A percentile compares a stretch with the other conserved stretches of the same genome.
Evolutionary conservation across 1,140 invertebrate species (phyloP).

Genomic region (Scaptomyza graminum): DNA sequence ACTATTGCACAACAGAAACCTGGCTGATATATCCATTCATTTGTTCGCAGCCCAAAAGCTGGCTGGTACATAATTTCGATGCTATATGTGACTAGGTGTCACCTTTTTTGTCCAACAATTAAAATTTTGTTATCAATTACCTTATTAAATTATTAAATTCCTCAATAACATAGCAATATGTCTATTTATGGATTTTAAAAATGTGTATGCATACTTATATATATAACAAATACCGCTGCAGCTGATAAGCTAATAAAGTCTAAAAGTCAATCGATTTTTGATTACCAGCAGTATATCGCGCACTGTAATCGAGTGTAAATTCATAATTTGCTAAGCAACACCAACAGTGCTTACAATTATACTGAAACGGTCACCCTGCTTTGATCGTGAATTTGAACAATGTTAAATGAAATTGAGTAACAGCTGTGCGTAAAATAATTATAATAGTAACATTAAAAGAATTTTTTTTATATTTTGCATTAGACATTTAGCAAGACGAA

Average conservation of each 20-base stretch:
- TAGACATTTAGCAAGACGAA: no score
- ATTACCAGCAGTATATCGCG: background rate
- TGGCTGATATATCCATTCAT: no score
- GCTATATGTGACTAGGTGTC: no score
- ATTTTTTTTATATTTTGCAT: no score
- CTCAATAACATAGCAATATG: background rate
- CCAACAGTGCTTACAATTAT: background rate
- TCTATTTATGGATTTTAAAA: background rate
- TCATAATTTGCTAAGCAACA: background rate
- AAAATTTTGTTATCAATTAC: no score
- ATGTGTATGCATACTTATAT: background rate
- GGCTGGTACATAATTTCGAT: no score
- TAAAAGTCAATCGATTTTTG: background rate
- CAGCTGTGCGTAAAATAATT: background rate
- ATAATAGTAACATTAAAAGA: no score
- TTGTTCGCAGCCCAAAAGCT: no score
- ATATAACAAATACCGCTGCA: background rate
- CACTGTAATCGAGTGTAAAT: background rate
- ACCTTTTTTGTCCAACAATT: no score
- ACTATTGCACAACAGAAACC: no score
- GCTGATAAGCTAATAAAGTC: background rate
- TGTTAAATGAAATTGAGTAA: background rate
- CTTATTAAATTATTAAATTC: background rate
- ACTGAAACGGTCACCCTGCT: constrained; percentile 1
- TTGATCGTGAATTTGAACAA: background rate